Evolutionary conservation across 1,140 invertebrate species (phyloP), one percentile per base, ranked within the genome.

Genomic region (Drosophila repleta): DNA sequence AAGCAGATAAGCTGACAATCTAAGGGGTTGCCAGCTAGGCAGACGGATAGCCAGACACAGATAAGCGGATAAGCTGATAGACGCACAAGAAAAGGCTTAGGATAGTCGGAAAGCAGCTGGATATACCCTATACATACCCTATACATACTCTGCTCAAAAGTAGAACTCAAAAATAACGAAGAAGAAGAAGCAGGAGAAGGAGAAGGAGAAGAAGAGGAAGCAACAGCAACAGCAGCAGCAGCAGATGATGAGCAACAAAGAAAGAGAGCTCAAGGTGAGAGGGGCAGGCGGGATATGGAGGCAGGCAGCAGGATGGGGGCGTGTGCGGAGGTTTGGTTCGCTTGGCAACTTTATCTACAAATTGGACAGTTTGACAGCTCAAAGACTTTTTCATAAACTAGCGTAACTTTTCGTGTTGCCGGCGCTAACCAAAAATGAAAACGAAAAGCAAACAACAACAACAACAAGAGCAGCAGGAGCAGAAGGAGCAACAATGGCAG

Each of bases 301-400:
- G 21, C 29, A 29, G 29, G 29, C 29, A 6, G 29, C 4, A 29
- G 52, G 0, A 3, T 3, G 6, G 29, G 3, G 21, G 43, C 18
- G 0, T 15, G 6, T 1, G 17, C 1, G 26, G 18, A 11, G 15
- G 26, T 8, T 15, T 18, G 43, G 29, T 8, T 43, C 29, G 41
- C 51, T 32, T 52, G 29, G 67, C 67, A 76, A 76, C 74, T 76
- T 73, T 76, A 76, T 76, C 74, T 76, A 76, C 63, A 76, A 76
- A 73, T 76, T 73, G 70, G 74, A 76, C 74, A 76, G 69, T 76
- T 73, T 76, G 74, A 76, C 69, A 76, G 74, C 69, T 63, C 70
- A 67, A 76, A 76, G 74, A 76, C 69, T 76, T 68, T 63, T 76
- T 73, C 74, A 76, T 76, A 73, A 76, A 73, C 74, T 76, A 76